Percentiles rank a stretch among this genome's conserved stretches.
Evolutionary conservation across 2,888 invertebrate species (phyloP).

Genomic region (Chrysolina haemoptera): DNA sequence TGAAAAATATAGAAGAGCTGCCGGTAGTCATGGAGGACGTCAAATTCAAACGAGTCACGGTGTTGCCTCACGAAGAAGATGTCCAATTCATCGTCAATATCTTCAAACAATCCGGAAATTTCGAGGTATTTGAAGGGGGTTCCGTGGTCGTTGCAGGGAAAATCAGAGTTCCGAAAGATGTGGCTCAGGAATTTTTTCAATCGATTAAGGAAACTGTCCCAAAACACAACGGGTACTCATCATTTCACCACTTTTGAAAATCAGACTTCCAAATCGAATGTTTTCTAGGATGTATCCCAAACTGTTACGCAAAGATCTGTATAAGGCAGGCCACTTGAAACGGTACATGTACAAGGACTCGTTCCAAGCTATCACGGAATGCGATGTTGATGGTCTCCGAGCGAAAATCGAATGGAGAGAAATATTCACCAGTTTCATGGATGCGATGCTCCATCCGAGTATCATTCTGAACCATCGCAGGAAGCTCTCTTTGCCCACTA

Average conservation of each 20-base stretch:
- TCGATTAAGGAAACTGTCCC: background rate
- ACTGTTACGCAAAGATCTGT: background rate
- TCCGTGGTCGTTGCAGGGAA: conserved; percentile 79
- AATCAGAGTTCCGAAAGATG: conserved; percentile 73
- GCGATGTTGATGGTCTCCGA: background rate
- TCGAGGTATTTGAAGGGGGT: conserved; percentile 72
- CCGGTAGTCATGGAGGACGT: conserved; percentile 74
- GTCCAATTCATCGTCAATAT: conserved; percentile 55
- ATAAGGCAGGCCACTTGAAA: no score
- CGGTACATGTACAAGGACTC: conserved; percentile 2
- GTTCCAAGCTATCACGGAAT: background rate
- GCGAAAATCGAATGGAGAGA: conserved; percentile 3
- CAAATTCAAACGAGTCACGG: conserved; percentile 73
- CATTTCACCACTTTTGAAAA: no score
- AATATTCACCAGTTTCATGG: conserved; percentile 2
- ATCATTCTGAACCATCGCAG: background rate
- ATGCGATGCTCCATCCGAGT: background rate
- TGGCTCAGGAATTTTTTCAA: conserved; percentile 51
- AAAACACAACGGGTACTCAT: background rate
- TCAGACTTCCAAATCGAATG: background rate
- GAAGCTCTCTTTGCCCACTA: background rate
- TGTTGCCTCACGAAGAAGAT: conserved; percentile 69
- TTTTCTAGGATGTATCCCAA: conserved; percentile 4
- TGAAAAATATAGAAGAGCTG: conserved; percentile 64
- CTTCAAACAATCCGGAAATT: conserved; percentile 55